Evolutionary conservation across 2,888 invertebrate species (phyloP).

Genomic region (Sarcophaga carnaria): DNA sequence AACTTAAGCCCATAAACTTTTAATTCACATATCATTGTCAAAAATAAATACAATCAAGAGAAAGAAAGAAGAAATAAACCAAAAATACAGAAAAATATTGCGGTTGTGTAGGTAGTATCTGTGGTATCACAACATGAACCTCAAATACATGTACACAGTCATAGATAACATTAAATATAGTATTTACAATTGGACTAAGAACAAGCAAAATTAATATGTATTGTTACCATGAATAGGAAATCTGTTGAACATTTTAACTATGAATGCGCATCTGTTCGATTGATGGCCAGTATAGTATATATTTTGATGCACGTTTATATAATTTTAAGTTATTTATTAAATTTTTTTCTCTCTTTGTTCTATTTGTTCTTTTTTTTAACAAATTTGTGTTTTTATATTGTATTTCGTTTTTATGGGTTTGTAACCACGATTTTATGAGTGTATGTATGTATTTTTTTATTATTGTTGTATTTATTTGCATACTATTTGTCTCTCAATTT

Average conservation of each 20-base stretch:
- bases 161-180: not conserved
- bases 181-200: not conserved
- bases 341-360: not conserved
- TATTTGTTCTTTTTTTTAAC: not conserved
- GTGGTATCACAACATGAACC: slow-evolving; percentile 2
- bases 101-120: slow-evolving; percentile 45
- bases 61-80: not conserved
- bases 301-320: not conserved
- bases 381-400: not conserved
- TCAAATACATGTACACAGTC: not conserved
- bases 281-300: too few species aligned
- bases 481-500: slow-evolving; percentile 8
- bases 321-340: slow-evolving; percentile 4
- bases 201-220: not conserved
- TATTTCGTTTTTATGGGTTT: slow-evolving; percentile 10
- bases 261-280: too few species aligned
- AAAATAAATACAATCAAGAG: not conserved
- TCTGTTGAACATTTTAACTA: too few species aligned
- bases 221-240: not conserved
- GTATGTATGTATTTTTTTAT: not conserved
- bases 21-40: slow-evolving; percentile 59
- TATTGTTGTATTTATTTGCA: not conserved
- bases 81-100: slow-evolving; percentile 8
- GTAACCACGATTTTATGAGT: slow-evolving; percentile 16
- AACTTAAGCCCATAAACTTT: slow-evolving; percentile 51